Conservation (phyloP, 2,113 vertebrate genomes). For the Catharus minimus region DNA sequence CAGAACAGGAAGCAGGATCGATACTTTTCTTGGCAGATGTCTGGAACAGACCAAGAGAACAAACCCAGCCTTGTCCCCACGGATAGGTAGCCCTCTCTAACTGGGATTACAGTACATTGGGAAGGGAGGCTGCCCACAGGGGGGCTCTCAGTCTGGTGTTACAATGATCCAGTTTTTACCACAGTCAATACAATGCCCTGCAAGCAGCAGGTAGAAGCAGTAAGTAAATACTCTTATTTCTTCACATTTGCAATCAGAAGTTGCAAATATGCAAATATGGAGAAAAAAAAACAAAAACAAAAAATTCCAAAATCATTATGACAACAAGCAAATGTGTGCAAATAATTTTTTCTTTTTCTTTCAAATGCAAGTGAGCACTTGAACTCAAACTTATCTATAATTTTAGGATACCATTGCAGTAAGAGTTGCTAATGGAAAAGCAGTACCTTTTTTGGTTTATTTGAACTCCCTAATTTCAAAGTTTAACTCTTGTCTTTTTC, state of each 20-base stretch:
- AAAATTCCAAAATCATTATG: background rate
- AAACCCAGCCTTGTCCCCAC: background rate
- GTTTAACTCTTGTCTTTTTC: background rate
- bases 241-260: background rate
- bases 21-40: background rate
- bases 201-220: background rate
- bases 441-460: background rate
- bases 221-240: background rate
- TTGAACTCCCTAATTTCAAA: background rate
- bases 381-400: background rate
- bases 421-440: background rate
- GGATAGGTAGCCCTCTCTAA: background rate
- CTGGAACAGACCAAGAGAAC: background rate
- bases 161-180: background rate
- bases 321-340: background rate
- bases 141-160: background rate
- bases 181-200: background rate
- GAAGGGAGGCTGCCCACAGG: fast-evolving
- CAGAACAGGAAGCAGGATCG: background rate
- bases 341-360: background rate
- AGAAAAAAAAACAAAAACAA: background rate
- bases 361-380: background rate
- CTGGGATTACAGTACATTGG: background rate
- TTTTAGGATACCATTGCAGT: background rate
- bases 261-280: background rate